Conservation (phyloP, 1,140 invertebrate species). For the Leptinotarsa lineolata region DNA sequence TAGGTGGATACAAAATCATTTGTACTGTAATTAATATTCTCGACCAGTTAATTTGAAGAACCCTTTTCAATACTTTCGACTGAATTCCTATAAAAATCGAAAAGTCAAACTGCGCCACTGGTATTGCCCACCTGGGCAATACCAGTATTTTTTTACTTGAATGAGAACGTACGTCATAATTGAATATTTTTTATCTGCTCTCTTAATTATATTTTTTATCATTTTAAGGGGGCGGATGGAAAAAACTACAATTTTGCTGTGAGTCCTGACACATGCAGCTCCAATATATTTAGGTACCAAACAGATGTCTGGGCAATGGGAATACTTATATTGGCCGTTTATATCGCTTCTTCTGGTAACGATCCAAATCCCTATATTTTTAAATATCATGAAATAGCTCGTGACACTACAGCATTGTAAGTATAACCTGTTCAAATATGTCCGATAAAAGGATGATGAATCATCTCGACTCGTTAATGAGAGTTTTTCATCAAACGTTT, state of each 20-base stretch:
- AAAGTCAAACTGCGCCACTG: no score
- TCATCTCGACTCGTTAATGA: neutral
- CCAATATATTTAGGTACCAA: neutral
- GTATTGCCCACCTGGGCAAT: no score
- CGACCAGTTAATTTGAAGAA: no score
- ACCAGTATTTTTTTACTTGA: no score
- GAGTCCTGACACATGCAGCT: neutral
- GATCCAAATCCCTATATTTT: neutral
- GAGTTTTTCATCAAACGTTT: neutral
- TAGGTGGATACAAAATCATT: no score
- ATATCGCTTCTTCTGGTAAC: neutral
- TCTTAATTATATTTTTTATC: no score
- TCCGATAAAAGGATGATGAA: neutral
- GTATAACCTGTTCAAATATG: neutral
- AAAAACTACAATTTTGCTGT: neutral
- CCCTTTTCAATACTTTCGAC: no score
- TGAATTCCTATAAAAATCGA: no score
- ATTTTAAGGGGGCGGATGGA: no score
- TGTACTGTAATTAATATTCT: no score
- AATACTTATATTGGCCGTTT: neutral
- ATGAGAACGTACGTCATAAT: no score
- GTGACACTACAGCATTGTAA: neutral
- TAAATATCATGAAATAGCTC: neutral
- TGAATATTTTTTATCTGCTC: no score
- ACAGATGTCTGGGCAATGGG: slow-evolving; percentile 4